These are phyloP conservation scores for Eurypyga helias DNA, from an alignment of 2,113 vertebrate species.

Conservation along the genomic window DNA sequence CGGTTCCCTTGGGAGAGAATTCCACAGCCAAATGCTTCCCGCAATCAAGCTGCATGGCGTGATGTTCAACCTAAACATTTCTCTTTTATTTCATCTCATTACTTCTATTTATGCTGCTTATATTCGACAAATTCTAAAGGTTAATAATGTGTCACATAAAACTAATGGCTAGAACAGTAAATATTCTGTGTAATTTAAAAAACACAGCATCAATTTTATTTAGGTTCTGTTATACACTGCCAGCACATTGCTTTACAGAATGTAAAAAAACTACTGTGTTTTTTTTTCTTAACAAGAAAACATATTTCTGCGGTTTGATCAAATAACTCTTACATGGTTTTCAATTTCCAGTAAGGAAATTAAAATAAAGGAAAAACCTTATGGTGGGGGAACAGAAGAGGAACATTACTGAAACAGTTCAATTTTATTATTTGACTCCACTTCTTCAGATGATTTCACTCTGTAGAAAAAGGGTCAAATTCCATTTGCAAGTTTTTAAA, in stretches of 20 bases:
- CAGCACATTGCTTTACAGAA: background rate
- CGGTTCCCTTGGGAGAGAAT: background rate
- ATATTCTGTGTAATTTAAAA: conserved; percentile 1
- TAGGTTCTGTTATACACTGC: background rate
- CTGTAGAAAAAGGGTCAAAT: conserved; percentile 25
- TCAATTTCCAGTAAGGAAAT: conserved; percentile 51
- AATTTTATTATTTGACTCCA: conserved; percentile 21
- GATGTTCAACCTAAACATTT: background rate
- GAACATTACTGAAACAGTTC: conserved; percentile 21
- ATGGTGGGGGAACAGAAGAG: background rate
- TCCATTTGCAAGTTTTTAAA: conserved; percentile 47
- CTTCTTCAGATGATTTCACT: conserved; percentile 17
- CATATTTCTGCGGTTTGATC: conserved; percentile 2
- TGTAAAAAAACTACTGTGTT: background rate
- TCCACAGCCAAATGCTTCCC: background rate
- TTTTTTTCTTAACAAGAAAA: conserved; percentile 12
- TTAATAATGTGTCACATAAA: conserved; percentile 39
- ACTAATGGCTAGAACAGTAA: conserved; percentile 36
- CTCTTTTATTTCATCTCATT: background rate
- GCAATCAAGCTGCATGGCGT: background rate
- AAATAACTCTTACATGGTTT: conserved; percentile 25
- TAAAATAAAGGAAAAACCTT: conserved; percentile 34
- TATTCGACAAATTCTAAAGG: background rate
- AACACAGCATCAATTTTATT: background rate
- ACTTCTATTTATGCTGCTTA: background rate